Evolutionary conservation across 2,888 invertebrate genomes (phyloP).

Genomic region (Ashinkailepas kermadecensis): DNA sequence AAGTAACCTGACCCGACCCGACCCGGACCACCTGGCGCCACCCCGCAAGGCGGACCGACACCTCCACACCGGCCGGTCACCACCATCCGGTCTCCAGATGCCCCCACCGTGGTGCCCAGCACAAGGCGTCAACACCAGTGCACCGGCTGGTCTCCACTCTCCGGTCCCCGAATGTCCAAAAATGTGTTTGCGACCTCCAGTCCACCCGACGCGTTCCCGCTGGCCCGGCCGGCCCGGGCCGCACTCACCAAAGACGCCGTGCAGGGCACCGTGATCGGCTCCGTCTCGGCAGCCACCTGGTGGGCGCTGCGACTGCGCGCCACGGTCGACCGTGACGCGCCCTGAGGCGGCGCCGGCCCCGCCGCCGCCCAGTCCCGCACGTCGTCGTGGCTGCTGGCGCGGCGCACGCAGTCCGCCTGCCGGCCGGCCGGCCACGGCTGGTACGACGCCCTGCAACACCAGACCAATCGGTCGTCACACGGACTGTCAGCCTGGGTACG

Average conservation of each 20-base stretch:
- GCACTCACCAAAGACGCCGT: background rate
- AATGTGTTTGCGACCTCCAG: too few relatives aligned
- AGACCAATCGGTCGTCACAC: background rate
- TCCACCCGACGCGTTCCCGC: too few relatives aligned
- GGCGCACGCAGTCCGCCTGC: background rate
- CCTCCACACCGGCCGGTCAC: too few relatives aligned
- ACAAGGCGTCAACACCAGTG: too few relatives aligned
- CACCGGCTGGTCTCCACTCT: too few relatives aligned
- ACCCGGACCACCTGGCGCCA: too few relatives aligned
- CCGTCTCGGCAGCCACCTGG: background rate
- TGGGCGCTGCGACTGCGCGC: background rate
- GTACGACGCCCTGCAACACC: background rate
- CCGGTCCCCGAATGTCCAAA: too few relatives aligned
- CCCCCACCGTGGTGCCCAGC: too few relatives aligned
- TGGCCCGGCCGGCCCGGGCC: too few relatives aligned
- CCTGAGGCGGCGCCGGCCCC: background rate
- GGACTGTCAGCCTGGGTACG: background rate
- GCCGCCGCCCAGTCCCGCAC: background rate
- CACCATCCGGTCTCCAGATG: too few relatives aligned
- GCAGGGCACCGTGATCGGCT: background rate
- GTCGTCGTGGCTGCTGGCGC: background rate
- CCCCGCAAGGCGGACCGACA: too few relatives aligned
- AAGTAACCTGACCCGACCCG: too few relatives aligned
- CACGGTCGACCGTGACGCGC: background rate
- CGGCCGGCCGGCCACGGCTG: slow-evolving; percentile 1